A percentile compares a stretch with the other conserved stretches of the same genome.
These are phyloP conservation scores for Styela clava DNA, from an alignment of 23 tunicate genomes.

Conservation along the genomic window DNA sequence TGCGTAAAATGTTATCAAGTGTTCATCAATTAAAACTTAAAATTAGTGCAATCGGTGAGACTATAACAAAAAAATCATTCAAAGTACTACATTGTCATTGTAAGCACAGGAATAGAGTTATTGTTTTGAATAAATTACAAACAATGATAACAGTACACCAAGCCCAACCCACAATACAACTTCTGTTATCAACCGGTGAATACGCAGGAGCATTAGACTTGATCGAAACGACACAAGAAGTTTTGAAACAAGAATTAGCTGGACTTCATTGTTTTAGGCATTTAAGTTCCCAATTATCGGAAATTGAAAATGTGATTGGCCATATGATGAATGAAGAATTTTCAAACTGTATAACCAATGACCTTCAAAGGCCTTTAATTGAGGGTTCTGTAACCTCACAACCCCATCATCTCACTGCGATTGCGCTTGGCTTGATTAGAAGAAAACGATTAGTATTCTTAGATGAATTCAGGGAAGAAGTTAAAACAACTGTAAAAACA, in stretches of 20 bases:
- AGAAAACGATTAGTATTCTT: constrained; percentile 66
- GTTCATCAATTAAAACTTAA: constrained; percentile 6
- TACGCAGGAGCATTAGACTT: constrained; percentile 90
- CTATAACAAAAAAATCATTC: constrained; percentile 1
- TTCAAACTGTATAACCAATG: constrained; percentile 42
- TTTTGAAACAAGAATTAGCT: constrained; percentile 74
- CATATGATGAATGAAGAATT: constrained; percentile 87
- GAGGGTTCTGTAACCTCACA: constrained; percentile 53
- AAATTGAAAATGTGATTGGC: constrained; percentile 83
- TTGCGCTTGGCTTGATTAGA: constrained; percentile 60
- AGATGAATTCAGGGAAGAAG: constrained; percentile 56
- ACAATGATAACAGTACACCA: constrained; percentile 85
- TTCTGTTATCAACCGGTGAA: constrained; percentile 64
- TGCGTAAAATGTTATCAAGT: background rate
- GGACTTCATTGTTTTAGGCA: constrained; percentile 85
- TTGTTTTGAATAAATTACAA: constrained; percentile 47
- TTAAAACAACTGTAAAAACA: constrained; percentile 54
- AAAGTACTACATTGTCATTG: constrained; percentile 24
- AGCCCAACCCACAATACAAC: constrained; percentile 92
- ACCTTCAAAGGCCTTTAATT: constrained; percentile 51
- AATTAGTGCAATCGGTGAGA: background rate
- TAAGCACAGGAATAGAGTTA: constrained; percentile 26
- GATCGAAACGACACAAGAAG: constrained; percentile 85
- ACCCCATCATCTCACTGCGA: constrained; percentile 78
- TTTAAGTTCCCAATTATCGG: constrained; percentile 68